These are phyloP conservation scores for Pinctada fucata DNA, from an alignment of 2,888 invertebrate genomes.

Conservation along the genomic window DNA sequence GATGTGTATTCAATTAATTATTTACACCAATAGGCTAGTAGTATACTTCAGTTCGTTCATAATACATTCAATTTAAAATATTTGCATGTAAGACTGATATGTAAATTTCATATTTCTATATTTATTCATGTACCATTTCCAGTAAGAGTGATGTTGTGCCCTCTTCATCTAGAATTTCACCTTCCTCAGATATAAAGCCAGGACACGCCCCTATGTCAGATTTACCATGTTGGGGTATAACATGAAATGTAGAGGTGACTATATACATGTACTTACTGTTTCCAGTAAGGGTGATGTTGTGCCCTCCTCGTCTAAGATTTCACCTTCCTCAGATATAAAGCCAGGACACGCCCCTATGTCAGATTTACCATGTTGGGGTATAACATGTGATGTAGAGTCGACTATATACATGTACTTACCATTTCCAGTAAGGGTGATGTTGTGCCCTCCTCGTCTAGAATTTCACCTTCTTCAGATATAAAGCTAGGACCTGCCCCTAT, in stretches of 20 bases:
- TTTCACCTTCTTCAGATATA: conserved; percentile 7
- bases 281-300: conserved; percentile 12
- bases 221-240: conserved; percentile 11
- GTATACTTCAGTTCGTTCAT: no score
- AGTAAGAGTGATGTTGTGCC: not conserved
- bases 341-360: conserved; percentile 12
- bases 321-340: conserved; percentile 12
- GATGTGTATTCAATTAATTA: no score
- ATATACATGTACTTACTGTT: conserved; percentile 17
- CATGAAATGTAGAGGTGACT: conserved; percentile 27
- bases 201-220: conserved; percentile 13
- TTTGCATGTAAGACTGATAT: no score
- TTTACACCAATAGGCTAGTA: no score
- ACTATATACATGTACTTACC: conserved; percentile 19
- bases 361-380: conserved; percentile 11
- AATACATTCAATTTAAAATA: no score
- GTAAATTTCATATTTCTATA: no score
- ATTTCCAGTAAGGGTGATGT: conserved; percentile 10
- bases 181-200: conserved; percentile 19
- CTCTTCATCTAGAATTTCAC: conserved; percentile 10
- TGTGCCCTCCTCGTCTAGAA: conserved; percentile 22
- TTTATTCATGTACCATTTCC: conserved; percentile 14
- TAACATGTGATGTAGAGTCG: conserved; percentile 10
- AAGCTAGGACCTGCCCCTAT: conserved; percentile 9
- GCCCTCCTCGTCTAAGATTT: conserved; percentile 14